A percentile compares a stretch with the other conserved stretches of the same genome.
Evolutionary conservation across 1,140 invertebrate species (phyloP).

Genomic region (Nylanderia fulva): DNA sequence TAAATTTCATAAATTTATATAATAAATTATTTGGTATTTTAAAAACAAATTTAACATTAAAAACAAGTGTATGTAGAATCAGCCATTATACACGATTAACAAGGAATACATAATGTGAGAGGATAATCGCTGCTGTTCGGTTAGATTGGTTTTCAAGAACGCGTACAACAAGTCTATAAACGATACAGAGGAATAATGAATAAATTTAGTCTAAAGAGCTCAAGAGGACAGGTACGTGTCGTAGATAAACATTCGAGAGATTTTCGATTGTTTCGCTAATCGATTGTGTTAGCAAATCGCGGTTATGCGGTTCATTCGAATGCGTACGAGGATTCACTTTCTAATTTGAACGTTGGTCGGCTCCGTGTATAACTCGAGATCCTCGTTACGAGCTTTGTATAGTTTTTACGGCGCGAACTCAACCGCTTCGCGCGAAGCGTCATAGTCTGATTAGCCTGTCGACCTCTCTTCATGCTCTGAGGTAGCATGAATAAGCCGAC

Average conservation of each 20-base stretch:
- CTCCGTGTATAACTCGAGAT: slow-evolving; percentile 42
- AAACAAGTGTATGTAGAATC: no score
- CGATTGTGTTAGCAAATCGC: slow-evolving; percentile 48
- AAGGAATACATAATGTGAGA: no score
- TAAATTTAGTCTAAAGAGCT: no score
- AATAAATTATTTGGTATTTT: no score
- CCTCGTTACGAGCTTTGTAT: slow-evolving; percentile 15
- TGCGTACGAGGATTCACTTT: slow-evolving; percentile 68
- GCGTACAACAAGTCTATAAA: no score
- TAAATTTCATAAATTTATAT: no score
- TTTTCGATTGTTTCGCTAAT: slow-evolving; percentile 51
- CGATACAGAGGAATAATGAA: no score
- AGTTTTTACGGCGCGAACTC: slow-evolving; percentile 29
- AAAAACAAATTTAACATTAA: no score
- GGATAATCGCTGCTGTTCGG: no score
- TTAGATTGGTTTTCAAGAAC: no score
- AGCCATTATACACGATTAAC: no score
- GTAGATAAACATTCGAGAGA: neutral
- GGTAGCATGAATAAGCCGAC: neutral
- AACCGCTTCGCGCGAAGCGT: slow-evolving; percentile 56
- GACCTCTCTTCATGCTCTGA: slow-evolving; percentile 48
- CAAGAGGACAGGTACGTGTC: no score
- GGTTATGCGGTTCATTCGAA: slow-evolving; percentile 63
- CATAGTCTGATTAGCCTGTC: slow-evolving; percentile 74
- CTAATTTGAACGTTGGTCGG: slow-evolving; percentile 54